Evolutionary conservation across 2,797 vertebrate genomes (phyloP), one percentile per base, ranked within the genome.

Genomic region (Artibeus lituratus): DNA sequence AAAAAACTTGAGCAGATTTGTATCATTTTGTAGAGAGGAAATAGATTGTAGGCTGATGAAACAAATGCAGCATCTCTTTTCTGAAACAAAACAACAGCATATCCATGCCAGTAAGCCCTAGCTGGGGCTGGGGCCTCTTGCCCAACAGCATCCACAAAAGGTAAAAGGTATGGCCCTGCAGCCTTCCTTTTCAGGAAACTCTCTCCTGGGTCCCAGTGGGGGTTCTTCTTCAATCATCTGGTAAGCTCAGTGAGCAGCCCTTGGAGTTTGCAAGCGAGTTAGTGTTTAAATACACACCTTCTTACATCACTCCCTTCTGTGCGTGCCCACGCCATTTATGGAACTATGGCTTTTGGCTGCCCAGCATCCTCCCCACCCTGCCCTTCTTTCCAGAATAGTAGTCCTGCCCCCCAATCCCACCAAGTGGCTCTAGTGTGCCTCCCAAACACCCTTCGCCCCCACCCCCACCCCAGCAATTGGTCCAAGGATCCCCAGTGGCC

Each of bases 101-200:
- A 7, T 15, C 19, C 16, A 2, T 0, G 16, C n/a, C 24, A 1
- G 22, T 22, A 1, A 74, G 37, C 8, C 35, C 51, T 18, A 6
- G n/a, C 51, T 29, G 59, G 42, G 0, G n/a, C 67, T 15, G 57
- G 29, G 1, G 15, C 35, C 69, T 44, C 77, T 47, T 12, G 42
- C 16, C 53, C 32, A 0, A 2, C 7, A 44, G 47, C 65, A 6
- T 55, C 29, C 39, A 5, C 21, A 5, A 29, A n/a, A 39, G 21
- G 3, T 12, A 5, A 29, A n/a, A 39, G 21, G 3, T 12, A 1
- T 1, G 21, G 22, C 35, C 9, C n/a, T 4, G 1, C 4, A 0
- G 29, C 29, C 53, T 55, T 72, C 42, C 39, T 19, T 70, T 47
- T 6, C 2, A 26, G 74, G 39, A 44, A 44, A 4, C 29, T 7